These are phyloP conservation scores for Dipodomys merriami DNA, from an alignment of 2,113 vertebrate species.

Conservation along the genomic window DNA sequence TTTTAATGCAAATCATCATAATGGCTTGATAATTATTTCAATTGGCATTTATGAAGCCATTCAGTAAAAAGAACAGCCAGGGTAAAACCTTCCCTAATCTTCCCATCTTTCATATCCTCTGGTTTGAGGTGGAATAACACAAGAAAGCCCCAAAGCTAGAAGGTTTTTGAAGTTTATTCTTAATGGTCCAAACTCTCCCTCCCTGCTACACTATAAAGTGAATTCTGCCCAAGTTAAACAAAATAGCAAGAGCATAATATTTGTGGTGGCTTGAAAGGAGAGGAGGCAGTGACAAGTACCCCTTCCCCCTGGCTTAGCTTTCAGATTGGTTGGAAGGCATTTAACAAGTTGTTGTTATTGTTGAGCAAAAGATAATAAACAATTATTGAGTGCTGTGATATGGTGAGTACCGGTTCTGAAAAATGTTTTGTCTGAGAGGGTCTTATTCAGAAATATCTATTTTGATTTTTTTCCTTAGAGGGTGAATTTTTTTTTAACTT, in stretches of 20 bases:
- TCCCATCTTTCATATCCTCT: conserved; percentile 77
- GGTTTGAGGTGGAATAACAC: conserved; percentile 74
- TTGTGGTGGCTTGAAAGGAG: conserved; percentile 73
- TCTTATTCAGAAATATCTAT: conserved; percentile 59
- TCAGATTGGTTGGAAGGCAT: conserved; percentile 57
- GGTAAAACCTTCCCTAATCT: conserved; percentile 64
- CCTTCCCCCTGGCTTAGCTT: conserved; percentile 69
- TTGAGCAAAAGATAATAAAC: conserved; percentile 70
- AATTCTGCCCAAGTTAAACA: conserved; percentile 76
- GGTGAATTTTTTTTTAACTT: conserved; percentile 19
- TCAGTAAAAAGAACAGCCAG: conserved; percentile 68
- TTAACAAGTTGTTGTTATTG: conserved; percentile 75
- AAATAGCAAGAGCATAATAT: conserved; percentile 69
- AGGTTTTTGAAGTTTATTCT: conserved; percentile 74
- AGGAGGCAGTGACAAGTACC: conserved; percentile 57
- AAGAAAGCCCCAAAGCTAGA: conserved; percentile 68
- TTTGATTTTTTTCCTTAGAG: not conserved
- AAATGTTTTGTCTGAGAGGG: conserved; percentile 61
- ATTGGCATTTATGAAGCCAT: conserved; percentile 72
- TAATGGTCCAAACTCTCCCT: conserved; percentile 65
- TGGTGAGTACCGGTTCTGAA: conserved; percentile 46
- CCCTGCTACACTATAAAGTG: conserved; percentile 75
- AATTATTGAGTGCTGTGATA: conserved; percentile 57
- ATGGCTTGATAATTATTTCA: conserved; percentile 80
- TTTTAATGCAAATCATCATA: conserved; percentile 81